Evolutionary conservation across 2,888 invertebrate species (phyloP).

Genomic region (Ferrisia virgata): DNA sequence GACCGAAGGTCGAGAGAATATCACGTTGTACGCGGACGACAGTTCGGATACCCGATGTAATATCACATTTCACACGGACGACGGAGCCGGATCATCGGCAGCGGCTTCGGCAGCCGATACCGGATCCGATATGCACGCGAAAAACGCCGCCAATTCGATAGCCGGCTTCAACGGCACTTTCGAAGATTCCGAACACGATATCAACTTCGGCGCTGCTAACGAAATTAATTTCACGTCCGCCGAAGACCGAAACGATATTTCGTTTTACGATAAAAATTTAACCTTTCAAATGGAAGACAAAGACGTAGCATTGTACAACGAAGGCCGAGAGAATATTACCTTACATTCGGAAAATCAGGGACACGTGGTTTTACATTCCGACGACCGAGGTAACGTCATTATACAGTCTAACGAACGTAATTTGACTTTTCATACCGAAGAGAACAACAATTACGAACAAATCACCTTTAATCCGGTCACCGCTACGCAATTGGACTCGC

Average conservation of each 20-base stretch:
- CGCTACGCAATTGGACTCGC: background rate
- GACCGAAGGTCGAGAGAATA: background rate
- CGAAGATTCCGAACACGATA: background rate
- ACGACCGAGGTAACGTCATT: constrained; percentile 35
- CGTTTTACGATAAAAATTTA: constrained; percentile 35
- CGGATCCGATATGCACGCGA: background rate
- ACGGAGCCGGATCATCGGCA: background rate
- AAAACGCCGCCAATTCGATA: background rate
- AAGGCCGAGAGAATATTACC: constrained; percentile 21
- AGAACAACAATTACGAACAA: constrained; percentile 40
- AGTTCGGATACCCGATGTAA: constrained; percentile 17
- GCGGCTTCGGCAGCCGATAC: background rate
- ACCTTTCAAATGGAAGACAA: constrained; percentile 40
- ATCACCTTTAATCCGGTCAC: constrained; percentile 4
- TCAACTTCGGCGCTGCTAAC: background rate
- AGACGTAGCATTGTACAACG: constrained; percentile 27
- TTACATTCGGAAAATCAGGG: constrained; percentile 42
- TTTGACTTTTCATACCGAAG: constrained; percentile 30
- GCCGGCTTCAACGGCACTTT: background rate
- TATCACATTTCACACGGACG: constrained; percentile 33
- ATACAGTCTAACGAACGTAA: constrained; percentile 12
- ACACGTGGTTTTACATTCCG: constrained; percentile 41
- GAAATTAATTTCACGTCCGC: background rate
- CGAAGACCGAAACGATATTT: constrained; percentile 21
- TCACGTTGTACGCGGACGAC: constrained; percentile 32